Percentiles rank a stretch among this genome's conserved stretches.
Conservation (phyloP, 2,113 vertebrate genomes). For the Ailurus styani region DNA sequence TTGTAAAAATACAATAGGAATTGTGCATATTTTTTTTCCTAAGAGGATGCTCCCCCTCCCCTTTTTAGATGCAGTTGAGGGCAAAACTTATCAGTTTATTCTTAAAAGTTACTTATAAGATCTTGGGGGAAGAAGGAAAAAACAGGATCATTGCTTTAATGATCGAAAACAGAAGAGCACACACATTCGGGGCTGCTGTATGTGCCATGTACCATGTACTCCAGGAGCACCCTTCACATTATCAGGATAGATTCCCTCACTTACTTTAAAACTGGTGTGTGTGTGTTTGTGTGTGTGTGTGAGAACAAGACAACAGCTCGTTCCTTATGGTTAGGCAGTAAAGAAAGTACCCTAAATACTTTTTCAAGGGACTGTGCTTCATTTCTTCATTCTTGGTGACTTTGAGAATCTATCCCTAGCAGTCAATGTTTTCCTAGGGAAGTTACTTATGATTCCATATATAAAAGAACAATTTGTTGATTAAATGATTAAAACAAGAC, state of each 20-base stretch:
- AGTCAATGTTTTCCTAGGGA: neutral
- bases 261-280: neutral
- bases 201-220: neutral
- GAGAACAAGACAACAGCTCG: neutral
- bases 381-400: neutral
- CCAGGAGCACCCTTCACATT: neutral
- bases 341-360: neutral
- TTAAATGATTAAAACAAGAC: constrained; percentile 7
- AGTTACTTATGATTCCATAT: constrained; percentile 6
- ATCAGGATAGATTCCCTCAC: neutral
- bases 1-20: neutral
- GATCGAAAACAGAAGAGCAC: neutral
- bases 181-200: neutral
- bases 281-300: neutral
- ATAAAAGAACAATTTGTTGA: neutral
- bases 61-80: neutral
- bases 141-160: neutral
- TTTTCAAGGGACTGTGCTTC: neutral
- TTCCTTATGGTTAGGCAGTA: neutral
- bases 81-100: neutral
- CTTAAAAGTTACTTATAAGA: constrained; percentile 19
- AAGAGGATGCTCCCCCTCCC: neutral
- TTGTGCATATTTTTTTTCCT: neutral
- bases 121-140: neutral
- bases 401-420: neutral